phyloP scores from a whole-genome alignment of 2,888 invertebrate species.

The Lycaena phlaeas region DNA sequence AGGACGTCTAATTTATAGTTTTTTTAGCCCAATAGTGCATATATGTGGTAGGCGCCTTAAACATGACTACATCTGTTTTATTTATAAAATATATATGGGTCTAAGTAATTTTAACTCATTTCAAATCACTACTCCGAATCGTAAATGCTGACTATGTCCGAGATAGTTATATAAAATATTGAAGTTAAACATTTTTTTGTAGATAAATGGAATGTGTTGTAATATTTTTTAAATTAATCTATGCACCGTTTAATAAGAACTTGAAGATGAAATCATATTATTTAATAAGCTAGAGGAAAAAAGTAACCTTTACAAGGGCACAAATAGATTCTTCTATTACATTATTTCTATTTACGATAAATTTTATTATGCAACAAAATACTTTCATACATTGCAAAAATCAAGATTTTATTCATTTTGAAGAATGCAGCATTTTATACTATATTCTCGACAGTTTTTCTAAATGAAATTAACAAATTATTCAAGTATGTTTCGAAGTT shows the following conservation, averaged over 20 bases:
- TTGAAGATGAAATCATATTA: no score
- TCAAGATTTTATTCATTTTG: no score
- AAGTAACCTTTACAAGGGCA: no score
- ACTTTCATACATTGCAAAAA: no score
- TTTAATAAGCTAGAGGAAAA: no score
- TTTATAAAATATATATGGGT: background rate
- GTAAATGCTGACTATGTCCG: constrained; percentile 35
- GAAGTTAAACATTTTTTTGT: constrained; percentile 29
- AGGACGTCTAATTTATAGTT: constrained; percentile 3
- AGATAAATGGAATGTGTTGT: constrained; percentile 66
- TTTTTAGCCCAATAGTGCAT: background rate
- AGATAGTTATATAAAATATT: constrained; percentile 20
- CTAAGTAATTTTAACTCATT: background rate
- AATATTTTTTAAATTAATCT: constrained; percentile 29
- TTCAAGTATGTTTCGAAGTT: background rate
- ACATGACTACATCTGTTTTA: constrained; percentile 4
- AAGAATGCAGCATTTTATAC: no score
- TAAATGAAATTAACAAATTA: no score
- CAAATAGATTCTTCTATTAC: no score
- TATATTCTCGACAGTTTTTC: no score
- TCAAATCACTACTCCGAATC: constrained; percentile 11
- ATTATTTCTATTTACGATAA: no score
- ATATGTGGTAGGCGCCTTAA: background rate
- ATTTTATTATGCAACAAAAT: no score
- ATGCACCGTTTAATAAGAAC: constrained; percentile 47